Conservation (phyloP, 2,797 vertebrate genomes). For the Sitta carolinensis region DNA sequence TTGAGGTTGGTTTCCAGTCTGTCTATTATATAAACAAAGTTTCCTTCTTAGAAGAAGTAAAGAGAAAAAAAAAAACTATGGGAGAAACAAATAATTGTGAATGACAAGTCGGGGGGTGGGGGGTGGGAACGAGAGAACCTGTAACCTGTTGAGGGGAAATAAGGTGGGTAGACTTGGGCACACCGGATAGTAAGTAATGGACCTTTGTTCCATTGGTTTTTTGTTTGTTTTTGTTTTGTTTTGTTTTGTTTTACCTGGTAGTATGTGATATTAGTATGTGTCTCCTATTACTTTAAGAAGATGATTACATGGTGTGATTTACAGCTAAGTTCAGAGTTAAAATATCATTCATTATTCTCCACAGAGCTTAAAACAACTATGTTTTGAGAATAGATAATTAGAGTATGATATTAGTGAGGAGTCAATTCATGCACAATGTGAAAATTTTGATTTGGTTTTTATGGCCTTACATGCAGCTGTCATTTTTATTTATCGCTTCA, state of each 20-base stretch:
- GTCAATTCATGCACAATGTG: not conserved
- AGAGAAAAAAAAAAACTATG: not conserved
- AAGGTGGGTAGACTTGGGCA: not conserved
- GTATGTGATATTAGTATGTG: not conserved
- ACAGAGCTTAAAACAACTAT: not conserved
- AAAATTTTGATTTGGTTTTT: constrained; percentile 5
- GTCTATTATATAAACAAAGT: not conserved
- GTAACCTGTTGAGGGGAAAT: not conserved
- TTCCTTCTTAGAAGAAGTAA: not conserved
- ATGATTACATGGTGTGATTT: not conserved
- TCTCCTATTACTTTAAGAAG: not conserved
- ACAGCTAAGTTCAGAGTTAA: not conserved
- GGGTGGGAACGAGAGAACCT: accelerated
- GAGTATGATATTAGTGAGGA: not conserved
- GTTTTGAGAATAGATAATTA: not conserved
- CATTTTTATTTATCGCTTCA: not conserved
- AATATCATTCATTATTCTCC: not conserved
- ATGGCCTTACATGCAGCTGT: not conserved
- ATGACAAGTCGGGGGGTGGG: not conserved
- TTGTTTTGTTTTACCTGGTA: not conserved
- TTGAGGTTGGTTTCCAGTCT: not conserved
- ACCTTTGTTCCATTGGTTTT: not conserved
- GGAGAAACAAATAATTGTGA: not conserved
- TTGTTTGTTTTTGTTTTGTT: too few species aligned
- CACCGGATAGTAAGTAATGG: not conserved